Conservation (phyloP, 2,888 invertebrate genomes). For the Pseudococcus viburni region DNA sequence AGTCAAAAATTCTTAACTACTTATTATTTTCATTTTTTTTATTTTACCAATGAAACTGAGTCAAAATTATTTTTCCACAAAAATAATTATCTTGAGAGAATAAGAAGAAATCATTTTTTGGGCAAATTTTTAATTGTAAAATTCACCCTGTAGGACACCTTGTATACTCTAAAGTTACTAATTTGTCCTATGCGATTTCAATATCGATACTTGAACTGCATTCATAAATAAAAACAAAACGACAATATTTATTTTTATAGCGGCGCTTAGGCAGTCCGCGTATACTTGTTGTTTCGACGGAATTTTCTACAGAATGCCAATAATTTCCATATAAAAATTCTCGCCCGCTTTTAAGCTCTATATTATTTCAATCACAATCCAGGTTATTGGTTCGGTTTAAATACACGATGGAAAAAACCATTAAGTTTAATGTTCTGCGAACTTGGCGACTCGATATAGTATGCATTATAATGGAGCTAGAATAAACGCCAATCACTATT, state of each 20-base stretch:
- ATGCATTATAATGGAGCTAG: constrained; percentile 1
- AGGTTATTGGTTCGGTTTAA: background rate
- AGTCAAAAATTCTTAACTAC: too few species aligned
- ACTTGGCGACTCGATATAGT: constrained; percentile 4
- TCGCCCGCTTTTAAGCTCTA: background rate
- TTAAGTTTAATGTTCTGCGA: constrained; percentile 32
- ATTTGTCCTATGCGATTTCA: background rate
- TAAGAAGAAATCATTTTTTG: too few species aligned
- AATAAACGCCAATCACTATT: constrained; percentile 36
- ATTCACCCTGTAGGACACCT: too few species aligned
- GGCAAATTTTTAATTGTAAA: too few species aligned
- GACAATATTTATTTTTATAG: background rate
- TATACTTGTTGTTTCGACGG: background rate
- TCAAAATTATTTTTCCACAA: too few species aligned
- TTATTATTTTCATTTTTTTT: too few species aligned
- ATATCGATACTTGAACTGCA: background rate
- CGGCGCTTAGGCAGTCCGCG: background rate
- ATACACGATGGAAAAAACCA: constrained; percentile 6
- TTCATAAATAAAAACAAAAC: background rate
- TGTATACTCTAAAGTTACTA: background rate
- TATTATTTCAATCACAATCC: constrained; percentile 12
- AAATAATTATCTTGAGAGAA: too few species aligned
- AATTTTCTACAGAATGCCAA: background rate
- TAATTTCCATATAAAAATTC: background rate
- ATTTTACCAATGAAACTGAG: too few species aligned